Percentiles rank a stretch among this genome's conserved stretches.
phyloP scores from a whole-genome alignment of 1,140 invertebrate species.

The Drosophila mojavensis region DNA sequence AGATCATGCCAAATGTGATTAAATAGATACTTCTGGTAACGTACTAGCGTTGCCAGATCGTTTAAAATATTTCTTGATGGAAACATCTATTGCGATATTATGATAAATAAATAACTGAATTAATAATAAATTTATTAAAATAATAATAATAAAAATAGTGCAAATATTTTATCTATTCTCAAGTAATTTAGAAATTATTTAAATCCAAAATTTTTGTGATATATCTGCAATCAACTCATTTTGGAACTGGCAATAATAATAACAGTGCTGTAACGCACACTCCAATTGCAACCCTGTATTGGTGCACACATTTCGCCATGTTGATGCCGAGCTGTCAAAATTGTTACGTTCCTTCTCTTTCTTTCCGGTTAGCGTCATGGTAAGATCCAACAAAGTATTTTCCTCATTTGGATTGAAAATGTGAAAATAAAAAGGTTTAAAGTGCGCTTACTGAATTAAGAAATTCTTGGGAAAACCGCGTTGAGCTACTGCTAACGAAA shows the following conservation, averaged over 20 bases:
- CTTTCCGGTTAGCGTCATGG: conserved; percentile 82
- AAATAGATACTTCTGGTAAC: too few relatives aligned
- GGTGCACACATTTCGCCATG: conserved; percentile 61
- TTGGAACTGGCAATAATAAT: not conserved
- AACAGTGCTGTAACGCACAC: conserved; percentile 8
- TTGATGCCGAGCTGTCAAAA: conserved; percentile 65
- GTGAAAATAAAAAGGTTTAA: conserved; percentile 61
- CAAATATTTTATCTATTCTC: not conserved
- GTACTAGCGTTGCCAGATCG: not conserved
- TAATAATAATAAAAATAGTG: not conserved
- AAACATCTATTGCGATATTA: not conserved
- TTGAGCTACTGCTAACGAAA: conserved; percentile 16
- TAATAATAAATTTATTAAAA: not conserved
- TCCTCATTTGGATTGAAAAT: conserved; percentile 60
- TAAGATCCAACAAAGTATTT: conserved; percentile 62
- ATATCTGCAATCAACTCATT: not conserved
- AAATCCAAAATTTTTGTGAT: not conserved
- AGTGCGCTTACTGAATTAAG: conserved; percentile 51
- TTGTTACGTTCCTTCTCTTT: conserved; percentile 72
- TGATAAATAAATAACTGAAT: too few relatives aligned
- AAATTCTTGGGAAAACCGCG: not conserved
- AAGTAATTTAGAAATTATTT: not conserved
- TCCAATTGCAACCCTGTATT: conserved; percentile 51
- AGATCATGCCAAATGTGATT: not conserved
- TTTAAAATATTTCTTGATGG: not conserved